Conservation (phyloP, 2,113 vertebrate species). For the Cynoglossus semilaevis region DNA sequence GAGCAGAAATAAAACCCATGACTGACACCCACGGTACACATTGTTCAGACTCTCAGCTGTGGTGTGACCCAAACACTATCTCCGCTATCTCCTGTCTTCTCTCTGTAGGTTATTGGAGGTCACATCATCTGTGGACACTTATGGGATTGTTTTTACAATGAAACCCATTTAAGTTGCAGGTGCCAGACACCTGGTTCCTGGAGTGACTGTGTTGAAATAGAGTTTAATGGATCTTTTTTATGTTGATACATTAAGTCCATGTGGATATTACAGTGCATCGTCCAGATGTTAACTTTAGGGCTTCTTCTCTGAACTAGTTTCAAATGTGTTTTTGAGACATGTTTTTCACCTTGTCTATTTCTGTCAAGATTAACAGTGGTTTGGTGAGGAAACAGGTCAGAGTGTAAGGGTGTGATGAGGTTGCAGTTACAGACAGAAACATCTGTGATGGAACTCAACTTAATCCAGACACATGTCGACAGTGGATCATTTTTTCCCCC, state of each 20-base stretch:
- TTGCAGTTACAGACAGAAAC: constrained; percentile 45
- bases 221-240: neutral
- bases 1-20: constrained; percentile 33
- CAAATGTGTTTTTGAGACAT: too few relatives aligned
- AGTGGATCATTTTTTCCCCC: constrained; percentile 67
- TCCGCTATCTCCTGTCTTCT: constrained; percentile 13
- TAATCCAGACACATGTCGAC: constrained; percentile 66
- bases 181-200: constrained; percentile 3
- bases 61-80: constrained; percentile 26
- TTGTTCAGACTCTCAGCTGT: constrained; percentile 13
- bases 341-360: constrained; percentile 38
- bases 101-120: constrained; percentile 9
- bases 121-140: constrained; percentile 12
- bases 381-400: constrained; percentile 44
- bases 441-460: constrained; percentile 55
- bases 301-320: neutral
- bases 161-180: neutral
- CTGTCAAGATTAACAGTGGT: constrained; percentile 45
- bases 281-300: neutral
- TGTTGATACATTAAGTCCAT: neutral
- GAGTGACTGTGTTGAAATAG: neutral
- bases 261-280: neutral
- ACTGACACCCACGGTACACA: constrained; percentile 14
- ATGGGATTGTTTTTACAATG: too few relatives aligned
- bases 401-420: constrained; percentile 45